phyloP scores from a whole-genome alignment of 2,113 vertebrate genomes.

The Boleophthalmus pectinirostris region DNA sequence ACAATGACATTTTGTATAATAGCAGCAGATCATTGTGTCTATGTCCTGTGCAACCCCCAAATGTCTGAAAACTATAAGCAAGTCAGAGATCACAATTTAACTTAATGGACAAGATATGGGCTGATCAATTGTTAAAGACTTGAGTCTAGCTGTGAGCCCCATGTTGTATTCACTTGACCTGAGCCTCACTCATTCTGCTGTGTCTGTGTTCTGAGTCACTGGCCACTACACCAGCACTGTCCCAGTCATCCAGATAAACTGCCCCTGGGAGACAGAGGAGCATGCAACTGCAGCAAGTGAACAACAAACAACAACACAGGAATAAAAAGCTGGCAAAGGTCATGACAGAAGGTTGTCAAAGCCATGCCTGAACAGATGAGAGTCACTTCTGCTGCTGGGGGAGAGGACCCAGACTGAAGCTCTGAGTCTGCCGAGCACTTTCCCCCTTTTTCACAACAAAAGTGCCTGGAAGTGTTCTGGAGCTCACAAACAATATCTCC shows the following conservation, averaged over 20 bases:
- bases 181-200: slow-evolving; percentile 6
- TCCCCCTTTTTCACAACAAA: slow-evolving; percentile 52
- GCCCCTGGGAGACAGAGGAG: slow-evolving; percentile 11
- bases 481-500: slow-evolving; percentile 56
- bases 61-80: neutral
- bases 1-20: neutral
- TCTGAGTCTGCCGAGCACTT: slow-evolving; percentile 53
- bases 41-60: no score
- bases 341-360: slow-evolving; percentile 64
- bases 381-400: slow-evolving; percentile 54
- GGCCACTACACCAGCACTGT: slow-evolving; percentile 22
- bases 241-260: slow-evolving; percentile 33
- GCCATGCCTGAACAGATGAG: slow-evolving; percentile 47
- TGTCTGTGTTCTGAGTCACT: slow-evolving; percentile 43
- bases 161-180: slow-evolving; percentile 10
- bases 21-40: neutral
- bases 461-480: slow-evolving; percentile 75
- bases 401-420: slow-evolving; percentile 64
- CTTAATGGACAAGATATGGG: neutral
- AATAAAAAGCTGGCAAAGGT: slow-evolving; percentile 59
- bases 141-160: neutral
- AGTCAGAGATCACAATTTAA: no score
- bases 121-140: neutral
- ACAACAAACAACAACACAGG: slow-evolving; percentile 41
- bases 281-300: slow-evolving; percentile 26